Percentiles rank a stretch among this genome's conserved stretches.
phyloP scores from a whole-genome alignment of 1,140 invertebrate species.

The Anoplolepis gracilipes region DNA sequence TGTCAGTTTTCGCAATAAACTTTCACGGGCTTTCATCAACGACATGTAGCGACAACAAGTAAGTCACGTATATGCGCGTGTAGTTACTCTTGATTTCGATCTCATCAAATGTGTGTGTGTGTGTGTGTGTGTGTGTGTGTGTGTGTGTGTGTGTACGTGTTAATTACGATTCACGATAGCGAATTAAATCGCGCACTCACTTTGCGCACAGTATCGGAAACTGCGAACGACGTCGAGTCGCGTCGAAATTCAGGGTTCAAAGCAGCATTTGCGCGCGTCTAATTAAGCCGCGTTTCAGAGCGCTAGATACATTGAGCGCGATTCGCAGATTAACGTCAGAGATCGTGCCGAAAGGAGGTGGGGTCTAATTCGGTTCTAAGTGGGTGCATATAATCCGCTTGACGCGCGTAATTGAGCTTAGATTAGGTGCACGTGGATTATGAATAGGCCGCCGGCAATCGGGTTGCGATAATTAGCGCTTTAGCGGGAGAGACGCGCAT shows the following conservation, averaged over 20 bases:
- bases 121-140: no score
- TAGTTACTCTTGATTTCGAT: background rate
- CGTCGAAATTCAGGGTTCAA: slow-evolving; percentile 1
- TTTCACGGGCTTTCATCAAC: background rate
- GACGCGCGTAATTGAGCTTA: slow-evolving; percentile 63
- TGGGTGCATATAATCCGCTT: slow-evolving; percentile 63
- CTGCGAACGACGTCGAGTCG: background rate
- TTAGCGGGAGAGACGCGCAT: slow-evolving; percentile 19
- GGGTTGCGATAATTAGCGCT: slow-evolving; percentile 53
- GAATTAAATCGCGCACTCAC: slow-evolving; percentile 6
- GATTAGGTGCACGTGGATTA: slow-evolving; percentile 60
- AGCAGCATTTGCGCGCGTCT: slow-evolving; percentile 29
- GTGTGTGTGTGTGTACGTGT: no score
- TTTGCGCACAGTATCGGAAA: background rate
- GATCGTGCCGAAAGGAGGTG: slow-evolving; percentile 25
- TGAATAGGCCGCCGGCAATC: slow-evolving; percentile 68
- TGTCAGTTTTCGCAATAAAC: background rate
- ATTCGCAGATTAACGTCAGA: slow-evolving; percentile 58
- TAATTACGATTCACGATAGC: slow-evolving; percentile 7
- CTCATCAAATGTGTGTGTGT: background rate
- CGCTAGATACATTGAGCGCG: slow-evolving; percentile 39
- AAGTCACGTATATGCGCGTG: no score
- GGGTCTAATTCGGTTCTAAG: slow-evolving; percentile 64
- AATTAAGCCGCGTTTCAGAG: slow-evolving; percentile 52
- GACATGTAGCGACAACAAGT: background rate